Evolutionary conservation across 2,113 vertebrate species (phyloP), one percentile per base, ranked within the genome.

Genomic region (Clarias gariepinus): DNA sequence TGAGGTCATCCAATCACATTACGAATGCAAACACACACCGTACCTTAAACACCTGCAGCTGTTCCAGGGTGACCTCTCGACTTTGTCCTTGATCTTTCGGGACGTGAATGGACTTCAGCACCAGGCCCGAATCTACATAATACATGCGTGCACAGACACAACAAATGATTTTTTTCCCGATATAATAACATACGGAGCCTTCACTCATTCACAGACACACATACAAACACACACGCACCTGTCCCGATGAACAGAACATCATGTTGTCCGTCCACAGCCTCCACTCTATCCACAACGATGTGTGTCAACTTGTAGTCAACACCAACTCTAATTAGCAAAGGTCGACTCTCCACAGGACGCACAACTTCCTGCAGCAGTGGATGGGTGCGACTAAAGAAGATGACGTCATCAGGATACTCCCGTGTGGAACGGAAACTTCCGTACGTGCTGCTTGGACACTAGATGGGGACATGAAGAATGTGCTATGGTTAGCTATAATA

Each of bases 361-460:
- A 96, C 94, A n/a, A 92, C 92, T 86, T 96, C 94, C 91, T 95
- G 58, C 69, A 92, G 89, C 84, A 96, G 93, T 0, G 95, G 95
- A 89, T 96, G 95, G 82, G 95, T 96, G 68, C 95, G 92, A 90
- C 95, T 95, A 87, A 96, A 96, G 93, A 96, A 96, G 91, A 96
- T 96, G 88, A 96, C 95, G 4, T 96, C 95, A 16, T 96, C 95
- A 0, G 95, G 95, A 90, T 95, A 96, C 83, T 96, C 94, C 86
- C 95, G 93, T 57, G 95, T 96, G 0, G 95, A 96, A 81, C 92
- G 92, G 90, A 94, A 95, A 90, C 93, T 95, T 87, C 95, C 95
- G 52, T 96, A 96, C 1, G 95, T 96, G 81, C 91, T 95, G 93
- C 95, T 96, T 23, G 95, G 95, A 93, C 95, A 96, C 95, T 96